These are phyloP conservation scores for Bergia sp. DNA, from an alignment of 92 coral and sea anemone species.

Conservation along the genomic window DNA sequence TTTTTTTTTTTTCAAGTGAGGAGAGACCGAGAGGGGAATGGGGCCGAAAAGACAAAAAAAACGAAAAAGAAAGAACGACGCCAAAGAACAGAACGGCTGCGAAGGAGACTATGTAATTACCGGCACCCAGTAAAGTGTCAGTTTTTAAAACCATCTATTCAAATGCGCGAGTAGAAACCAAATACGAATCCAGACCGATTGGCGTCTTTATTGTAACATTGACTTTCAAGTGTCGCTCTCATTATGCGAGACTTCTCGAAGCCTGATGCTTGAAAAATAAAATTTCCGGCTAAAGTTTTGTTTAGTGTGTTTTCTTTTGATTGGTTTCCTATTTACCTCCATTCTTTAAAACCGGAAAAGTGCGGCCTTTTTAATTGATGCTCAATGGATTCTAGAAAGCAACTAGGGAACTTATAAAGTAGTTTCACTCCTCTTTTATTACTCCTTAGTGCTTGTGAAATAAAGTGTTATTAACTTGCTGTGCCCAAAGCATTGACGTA, in stretches of 20 bases:
- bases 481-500: constrained; percentile 25
- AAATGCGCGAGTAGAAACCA: not conserved
- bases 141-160: not conserved
- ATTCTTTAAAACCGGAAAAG: constrained; percentile 16
- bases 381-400: not conserved
- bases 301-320: constrained; percentile 21
- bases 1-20: no score
- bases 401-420: not conserved
- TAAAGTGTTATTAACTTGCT: not conserved
- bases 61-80: no score
- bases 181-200: constrained; percentile 11
- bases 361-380: not conserved
- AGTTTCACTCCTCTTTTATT: not conserved
- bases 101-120: no score
- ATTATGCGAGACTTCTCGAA: constrained; percentile 4
- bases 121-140: not conserved
- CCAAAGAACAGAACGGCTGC: no score
- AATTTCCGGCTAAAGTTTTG: constrained; percentile 31
- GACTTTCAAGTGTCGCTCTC: constrained; percentile 26
- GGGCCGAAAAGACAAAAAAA: no score
- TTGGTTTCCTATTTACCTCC: constrained; percentile 15
- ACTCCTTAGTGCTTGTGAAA: not conserved
- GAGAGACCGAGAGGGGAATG: no score
- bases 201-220: constrained; percentile 15
- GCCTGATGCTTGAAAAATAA: constrained; percentile 3